phyloP scores from a whole-genome alignment of 2,888 invertebrate genomes.

The Macrosoma leucophasiata region DNA sequence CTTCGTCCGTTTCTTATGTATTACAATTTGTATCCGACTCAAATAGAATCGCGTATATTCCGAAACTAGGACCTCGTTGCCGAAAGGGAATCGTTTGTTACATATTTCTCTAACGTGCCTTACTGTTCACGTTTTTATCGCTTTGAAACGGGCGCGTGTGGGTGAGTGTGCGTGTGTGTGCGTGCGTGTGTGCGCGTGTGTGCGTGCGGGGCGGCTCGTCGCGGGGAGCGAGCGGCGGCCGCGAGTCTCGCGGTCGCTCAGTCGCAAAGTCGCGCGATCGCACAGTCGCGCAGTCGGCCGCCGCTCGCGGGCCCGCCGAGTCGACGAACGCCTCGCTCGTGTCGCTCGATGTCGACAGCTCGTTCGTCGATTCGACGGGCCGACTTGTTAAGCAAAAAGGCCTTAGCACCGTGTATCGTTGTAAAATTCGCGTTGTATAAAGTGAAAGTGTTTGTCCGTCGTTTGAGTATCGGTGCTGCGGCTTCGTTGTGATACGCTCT shows the following conservation, averaged over 20 bases:
- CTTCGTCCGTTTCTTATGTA: too few relatives aligned
- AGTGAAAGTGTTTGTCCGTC: constrained; percentile 11
- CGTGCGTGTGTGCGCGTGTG: constrained; percentile 3
- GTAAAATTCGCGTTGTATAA: constrained; percentile 29
- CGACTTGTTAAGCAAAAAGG: constrained; percentile 32
- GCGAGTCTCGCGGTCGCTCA: neutral
- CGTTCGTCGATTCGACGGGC: constrained; percentile 32
- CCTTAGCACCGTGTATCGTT: constrained; percentile 32
- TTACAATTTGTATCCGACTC: too few relatives aligned
- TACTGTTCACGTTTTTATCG: too few relatives aligned
- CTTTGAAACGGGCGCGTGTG: too few relatives aligned
- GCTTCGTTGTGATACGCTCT: constrained; percentile 45
- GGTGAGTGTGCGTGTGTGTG: constrained; percentile 7
- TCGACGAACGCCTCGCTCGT: constrained; percentile 1
- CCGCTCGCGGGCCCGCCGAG: constrained; percentile 7
- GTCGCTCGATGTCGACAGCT: constrained; percentile 3
- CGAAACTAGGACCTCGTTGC: too few relatives aligned
- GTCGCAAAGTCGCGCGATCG: constrained; percentile 6
- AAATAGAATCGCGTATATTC: too few relatives aligned
- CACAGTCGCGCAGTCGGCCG: constrained; percentile 8
- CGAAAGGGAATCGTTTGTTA: too few relatives aligned
- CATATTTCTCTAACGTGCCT: too few relatives aligned
- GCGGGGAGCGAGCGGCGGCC: constrained; percentile 1
- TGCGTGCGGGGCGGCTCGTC: constrained; percentile 3
- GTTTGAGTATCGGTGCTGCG: constrained; percentile 30